Percentiles rank a stretch among this genome's conserved stretches.
Evolutionary conservation across 2,888 invertebrate genomes (phyloP).

Genomic region (Eupithecia dodoneata): DNA sequence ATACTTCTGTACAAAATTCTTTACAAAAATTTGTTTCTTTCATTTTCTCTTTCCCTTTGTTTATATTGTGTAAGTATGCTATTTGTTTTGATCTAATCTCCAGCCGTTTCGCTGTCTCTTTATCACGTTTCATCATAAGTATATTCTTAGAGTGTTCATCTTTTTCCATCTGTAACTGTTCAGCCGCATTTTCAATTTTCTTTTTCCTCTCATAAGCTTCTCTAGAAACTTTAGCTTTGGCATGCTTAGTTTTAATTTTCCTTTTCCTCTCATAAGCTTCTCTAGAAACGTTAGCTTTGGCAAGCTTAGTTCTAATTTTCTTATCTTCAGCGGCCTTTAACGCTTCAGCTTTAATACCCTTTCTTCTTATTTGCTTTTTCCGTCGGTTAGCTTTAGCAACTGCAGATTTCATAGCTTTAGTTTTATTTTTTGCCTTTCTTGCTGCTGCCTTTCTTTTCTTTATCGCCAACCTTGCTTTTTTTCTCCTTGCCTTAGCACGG

Average conservation of each 20-base stretch:
- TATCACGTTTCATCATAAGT: neutral
- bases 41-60: neutral
- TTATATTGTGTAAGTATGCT: neutral
- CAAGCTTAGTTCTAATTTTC: neutral
- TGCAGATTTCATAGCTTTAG: neutral
- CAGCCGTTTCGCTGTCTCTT: neutral
- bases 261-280: too few species aligned
- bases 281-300: neutral
- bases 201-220: neutral
- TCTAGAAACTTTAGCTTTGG: neutral
- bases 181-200: neutral
- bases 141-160: neutral
- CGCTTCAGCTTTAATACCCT: neutral
- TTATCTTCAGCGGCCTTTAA: neutral
- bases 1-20: slow-evolving; percentile 1
- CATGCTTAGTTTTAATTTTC: neutral
- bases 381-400: neutral
- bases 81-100: neutral
- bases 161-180: neutral
- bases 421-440: neutral
- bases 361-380: neutral
- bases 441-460: neutral
- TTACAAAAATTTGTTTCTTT: neutral
- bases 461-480: neutral
- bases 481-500: neutral